Percentiles rank a stretch among this genome's conserved stretches.
Evolutionary conservation across 1,140 invertebrate species (phyloP).

Genomic region (Harpegnathos saltator): DNA sequence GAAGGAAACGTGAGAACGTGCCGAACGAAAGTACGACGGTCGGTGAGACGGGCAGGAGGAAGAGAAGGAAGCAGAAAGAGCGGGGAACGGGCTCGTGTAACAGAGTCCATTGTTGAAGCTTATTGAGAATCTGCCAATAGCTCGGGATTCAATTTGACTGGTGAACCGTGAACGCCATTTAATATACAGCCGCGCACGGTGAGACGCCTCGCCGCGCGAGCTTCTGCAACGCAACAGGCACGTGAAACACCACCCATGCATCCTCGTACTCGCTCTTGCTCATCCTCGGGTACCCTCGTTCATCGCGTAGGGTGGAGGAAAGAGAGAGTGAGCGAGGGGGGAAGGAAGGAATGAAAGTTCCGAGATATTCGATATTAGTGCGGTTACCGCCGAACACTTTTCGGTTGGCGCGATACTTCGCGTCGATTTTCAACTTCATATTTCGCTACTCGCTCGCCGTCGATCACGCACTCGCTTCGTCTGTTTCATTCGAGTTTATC

Average conservation of each 20-base stretch:
- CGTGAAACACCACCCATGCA: conserved; percentile 37
- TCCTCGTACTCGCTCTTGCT: neutral
- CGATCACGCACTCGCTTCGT: neutral
- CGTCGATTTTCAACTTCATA: neutral
- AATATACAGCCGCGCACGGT: conserved; percentile 65
- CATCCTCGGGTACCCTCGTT: too few relatives aligned
- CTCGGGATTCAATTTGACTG: conserved; percentile 76
- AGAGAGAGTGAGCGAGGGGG: neutral
- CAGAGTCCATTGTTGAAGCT: conserved; percentile 75
- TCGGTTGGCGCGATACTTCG: neutral
- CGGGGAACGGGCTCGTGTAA: conserved; percentile 62
- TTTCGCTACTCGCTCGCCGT: too few relatives aligned
- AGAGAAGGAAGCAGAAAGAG: conserved; percentile 44
- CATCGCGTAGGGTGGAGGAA: neutral
- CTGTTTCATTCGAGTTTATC: neutral
- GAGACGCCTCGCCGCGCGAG: conserved; percentile 11
- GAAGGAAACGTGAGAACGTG: conserved; percentile 46
- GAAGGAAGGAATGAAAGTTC: neutral
- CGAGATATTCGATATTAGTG: conserved; percentile 44
- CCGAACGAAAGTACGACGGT: conserved; percentile 34
- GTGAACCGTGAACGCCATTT: conserved; percentile 74
- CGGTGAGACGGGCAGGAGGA: conserved; percentile 28
- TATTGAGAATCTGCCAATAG: conserved; percentile 78
- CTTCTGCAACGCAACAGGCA: conserved; percentile 52
- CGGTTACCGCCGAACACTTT: conserved; percentile 8